Percentiles rank a stretch among this genome's conserved stretches.
Conservation (phyloP, 2,797 vertebrate genomes). For the Emydoidea blandingii region DNA sequence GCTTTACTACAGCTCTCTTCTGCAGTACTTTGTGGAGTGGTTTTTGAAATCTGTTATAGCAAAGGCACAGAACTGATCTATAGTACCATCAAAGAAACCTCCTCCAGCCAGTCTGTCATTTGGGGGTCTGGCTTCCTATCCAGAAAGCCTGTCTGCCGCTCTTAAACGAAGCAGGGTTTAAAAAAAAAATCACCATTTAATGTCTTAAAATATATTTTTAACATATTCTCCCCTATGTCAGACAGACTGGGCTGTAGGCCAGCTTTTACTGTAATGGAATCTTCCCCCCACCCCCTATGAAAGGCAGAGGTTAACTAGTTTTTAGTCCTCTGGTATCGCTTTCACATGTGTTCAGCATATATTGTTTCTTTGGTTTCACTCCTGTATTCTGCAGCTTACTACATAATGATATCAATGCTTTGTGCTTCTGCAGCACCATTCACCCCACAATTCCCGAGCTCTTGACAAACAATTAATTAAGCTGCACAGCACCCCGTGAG, state of each 20-base stretch:
- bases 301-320: neutral
- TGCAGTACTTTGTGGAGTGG: neutral
- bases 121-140: neutral
- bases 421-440: neutral
- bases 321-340: neutral
- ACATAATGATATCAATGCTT: neutral
- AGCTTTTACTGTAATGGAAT: neutral
- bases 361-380: neutral
- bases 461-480: neutral
- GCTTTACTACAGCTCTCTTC: neutral
- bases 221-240: neutral
- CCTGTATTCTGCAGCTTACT: neutral
- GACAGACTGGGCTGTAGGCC: neutral
- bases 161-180: neutral
- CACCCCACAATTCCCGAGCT: slow-evolving; percentile 15
- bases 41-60: neutral
- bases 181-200: neutral
- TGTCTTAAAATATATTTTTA: neutral
- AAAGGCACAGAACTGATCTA: slow-evolving; percentile 27
- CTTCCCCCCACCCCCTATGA: neutral
- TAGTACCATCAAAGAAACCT: neutral
- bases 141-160: slow-evolving; percentile 2
- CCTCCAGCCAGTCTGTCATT: neutral
- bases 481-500: slow-evolving; percentile 23
- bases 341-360: slow-evolving; percentile 14